phyloP scores from a whole-genome alignment of 1,140 invertebrate genomes.

The Carcinoscorpius rotundicauda region DNA sequence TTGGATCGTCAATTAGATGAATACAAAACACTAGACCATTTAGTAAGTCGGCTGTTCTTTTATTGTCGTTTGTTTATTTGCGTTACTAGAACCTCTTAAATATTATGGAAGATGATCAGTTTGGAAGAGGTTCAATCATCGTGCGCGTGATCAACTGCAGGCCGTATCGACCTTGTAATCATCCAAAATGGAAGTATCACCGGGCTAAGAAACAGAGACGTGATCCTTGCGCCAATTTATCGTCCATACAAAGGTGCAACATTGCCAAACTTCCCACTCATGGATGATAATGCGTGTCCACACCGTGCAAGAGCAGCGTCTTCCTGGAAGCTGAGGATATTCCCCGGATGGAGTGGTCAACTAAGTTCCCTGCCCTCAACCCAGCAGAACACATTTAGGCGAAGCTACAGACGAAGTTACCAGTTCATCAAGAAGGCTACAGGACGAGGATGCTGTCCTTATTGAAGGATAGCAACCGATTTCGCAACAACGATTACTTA shows the following conservation, averaged over 20 bases:
- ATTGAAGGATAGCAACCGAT: neutral
- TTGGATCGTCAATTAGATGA: too few relatives aligned
- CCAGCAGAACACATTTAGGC: constrained; percentile 3
- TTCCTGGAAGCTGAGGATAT: constrained; percentile 4
- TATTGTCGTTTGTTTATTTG: too few relatives aligned
- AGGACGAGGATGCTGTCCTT: constrained; percentile 5
- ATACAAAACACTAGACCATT: too few relatives aligned
- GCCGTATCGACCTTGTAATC: neutral
- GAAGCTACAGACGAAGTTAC: neutral
- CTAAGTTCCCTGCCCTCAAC: constrained; percentile 21
- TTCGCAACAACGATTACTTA: too few relatives aligned
- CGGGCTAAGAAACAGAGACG: constrained; percentile 2
- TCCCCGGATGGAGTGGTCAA: constrained; percentile 25
- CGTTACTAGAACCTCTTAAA: too few relatives aligned
- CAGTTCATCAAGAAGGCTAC: neutral
- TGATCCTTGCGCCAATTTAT: constrained; percentile 5
- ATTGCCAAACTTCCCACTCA: neutral
- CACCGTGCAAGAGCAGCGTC: neutral
- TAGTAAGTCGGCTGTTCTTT: too few relatives aligned
- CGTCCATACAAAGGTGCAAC: constrained; percentile 5
- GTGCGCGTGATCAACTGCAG: neutral
- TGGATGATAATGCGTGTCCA: neutral
- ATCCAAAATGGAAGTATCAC: constrained; percentile 4
- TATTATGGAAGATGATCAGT: neutral
- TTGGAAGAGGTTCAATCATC: neutral